Evolutionary conservation across 2,888 invertebrate species (phyloP).

Genomic region (Pristionchus mayeri): DNA sequence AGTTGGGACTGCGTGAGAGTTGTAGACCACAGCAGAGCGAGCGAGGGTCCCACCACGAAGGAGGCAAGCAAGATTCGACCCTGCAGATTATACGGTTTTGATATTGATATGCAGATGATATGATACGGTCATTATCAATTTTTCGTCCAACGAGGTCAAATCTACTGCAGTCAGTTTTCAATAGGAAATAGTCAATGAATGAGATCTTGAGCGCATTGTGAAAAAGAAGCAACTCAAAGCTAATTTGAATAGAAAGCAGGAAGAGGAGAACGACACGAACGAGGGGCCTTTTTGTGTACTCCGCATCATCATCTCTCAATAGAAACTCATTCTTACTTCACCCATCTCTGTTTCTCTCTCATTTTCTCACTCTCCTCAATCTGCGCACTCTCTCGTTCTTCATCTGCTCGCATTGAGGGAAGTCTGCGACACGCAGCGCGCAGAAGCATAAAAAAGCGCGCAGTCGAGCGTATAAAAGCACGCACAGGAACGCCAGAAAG

Average conservation of each 20-base stretch:
- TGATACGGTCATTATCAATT: no score
- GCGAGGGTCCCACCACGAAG: conserved; percentile 64
- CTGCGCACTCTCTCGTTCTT: neutral
- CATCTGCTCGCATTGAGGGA: no score
- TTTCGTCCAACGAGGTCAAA: no score
- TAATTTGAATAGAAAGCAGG: conserved; percentile 32
- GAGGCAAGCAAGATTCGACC: conserved; percentile 69
- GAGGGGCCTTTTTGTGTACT: neutral
- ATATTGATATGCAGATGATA: no score
- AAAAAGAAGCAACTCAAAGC: neutral
- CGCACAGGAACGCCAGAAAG: neutral
- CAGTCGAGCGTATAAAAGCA: conserved; percentile 37
- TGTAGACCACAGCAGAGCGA: conserved; percentile 52
- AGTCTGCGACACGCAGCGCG: no score
- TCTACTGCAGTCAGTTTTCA: no score
- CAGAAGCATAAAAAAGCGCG: conserved; percentile 30
- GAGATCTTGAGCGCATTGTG: neutral
- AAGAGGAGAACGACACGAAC: neutral
- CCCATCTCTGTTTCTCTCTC: neutral
- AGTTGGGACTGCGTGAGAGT: conserved; percentile 56
- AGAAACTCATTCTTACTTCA: neutral
- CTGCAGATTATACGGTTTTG: conserved; percentile 55
- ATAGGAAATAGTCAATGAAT: neutral
- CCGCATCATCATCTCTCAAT: neutral
- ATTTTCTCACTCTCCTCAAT: neutral